phyloP scores from a whole-genome alignment of 2,888 invertebrate species.

The Drosophila buzzatii region DNA sequence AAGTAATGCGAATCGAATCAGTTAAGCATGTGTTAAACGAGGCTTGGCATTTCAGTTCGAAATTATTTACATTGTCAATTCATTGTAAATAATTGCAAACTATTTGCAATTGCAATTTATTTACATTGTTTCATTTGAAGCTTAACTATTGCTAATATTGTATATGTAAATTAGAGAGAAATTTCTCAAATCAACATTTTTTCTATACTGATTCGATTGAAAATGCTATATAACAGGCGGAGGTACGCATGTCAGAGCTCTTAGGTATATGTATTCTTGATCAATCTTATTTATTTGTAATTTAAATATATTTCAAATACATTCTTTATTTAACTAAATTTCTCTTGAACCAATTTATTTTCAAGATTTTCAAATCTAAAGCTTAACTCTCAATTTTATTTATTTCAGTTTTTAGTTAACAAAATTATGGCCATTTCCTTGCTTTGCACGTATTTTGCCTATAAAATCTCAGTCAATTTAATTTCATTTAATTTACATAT shows the following conservation, averaged over 20 bases:
- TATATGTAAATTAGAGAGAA: neutral
- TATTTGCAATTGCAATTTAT: neutral
- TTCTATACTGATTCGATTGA: neutral
- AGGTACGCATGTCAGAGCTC: neutral
- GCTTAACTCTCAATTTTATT: neutral
- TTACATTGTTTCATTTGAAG: neutral
- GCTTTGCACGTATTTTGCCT: constrained; percentile 49
- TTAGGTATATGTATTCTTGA: neutral
- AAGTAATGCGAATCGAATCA: neutral
- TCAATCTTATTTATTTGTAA: too few relatives aligned
- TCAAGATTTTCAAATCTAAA: neutral
- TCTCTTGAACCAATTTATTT: neutral
- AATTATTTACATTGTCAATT: neutral
- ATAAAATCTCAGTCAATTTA: constrained; percentile 46
- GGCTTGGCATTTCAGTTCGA: constrained; percentile 55
- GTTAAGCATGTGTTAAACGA: constrained; percentile 4
- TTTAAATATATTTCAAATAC: too few relatives aligned
- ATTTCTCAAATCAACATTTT: neutral
- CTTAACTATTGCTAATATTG: neutral
- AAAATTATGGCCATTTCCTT: constrained; percentile 40
- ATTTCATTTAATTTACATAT: constrained; percentile 44
- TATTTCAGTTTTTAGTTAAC: neutral
- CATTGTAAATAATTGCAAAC: neutral
- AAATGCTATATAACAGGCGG: neutral
- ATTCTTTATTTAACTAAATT: neutral